A percentile compares a stretch with the other conserved stretches of the same genome.
Conservation (phyloP, 35 echinoderm and acorn worm species). For the Eucidaris tribuloides region DNA sequence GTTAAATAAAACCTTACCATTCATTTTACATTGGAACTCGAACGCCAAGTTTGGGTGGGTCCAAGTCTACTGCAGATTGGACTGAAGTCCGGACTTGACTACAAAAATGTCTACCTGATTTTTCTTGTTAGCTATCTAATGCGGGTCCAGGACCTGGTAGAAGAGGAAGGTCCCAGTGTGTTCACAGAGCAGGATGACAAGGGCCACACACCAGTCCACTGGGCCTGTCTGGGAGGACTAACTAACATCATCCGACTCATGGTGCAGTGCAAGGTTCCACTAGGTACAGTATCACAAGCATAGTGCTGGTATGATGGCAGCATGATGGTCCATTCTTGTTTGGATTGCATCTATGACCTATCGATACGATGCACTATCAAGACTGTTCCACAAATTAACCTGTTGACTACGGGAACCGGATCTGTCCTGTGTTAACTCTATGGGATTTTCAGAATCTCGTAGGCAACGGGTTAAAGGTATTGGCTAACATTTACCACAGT, state of each 20-base stretch:
- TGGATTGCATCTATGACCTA: no score
- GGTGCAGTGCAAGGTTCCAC: slow-evolving; percentile 79
- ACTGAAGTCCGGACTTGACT: background rate
- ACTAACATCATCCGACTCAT: slow-evolving; percentile 92
- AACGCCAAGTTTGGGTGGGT: background rate
- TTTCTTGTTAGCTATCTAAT: slow-evolving; percentile 64
- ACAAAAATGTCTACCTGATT: background rate
- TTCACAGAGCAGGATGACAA: slow-evolving; percentile 83
- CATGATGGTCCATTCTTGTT: no score
- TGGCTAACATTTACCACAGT: no score
- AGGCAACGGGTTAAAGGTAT: no score
- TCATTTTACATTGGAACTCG: no score
- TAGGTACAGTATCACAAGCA: no score
- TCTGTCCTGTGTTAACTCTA: no score
- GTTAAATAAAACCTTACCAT: background rate
- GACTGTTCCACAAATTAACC: no score
- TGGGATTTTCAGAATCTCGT: no score
- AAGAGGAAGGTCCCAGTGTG: slow-evolving; percentile 82
- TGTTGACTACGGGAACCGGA: no score
- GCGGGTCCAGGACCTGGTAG: slow-evolving; percentile 86
- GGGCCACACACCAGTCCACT: slow-evolving; percentile 93
- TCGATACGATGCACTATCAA: no score
- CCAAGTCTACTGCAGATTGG: background rate
- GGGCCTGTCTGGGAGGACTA: slow-evolving; percentile 86
- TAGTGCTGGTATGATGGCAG: no score